Base-by-base conservation (phyloP, 2,797 vertebrate genomes). In the Danio aesculapii region DNA sequence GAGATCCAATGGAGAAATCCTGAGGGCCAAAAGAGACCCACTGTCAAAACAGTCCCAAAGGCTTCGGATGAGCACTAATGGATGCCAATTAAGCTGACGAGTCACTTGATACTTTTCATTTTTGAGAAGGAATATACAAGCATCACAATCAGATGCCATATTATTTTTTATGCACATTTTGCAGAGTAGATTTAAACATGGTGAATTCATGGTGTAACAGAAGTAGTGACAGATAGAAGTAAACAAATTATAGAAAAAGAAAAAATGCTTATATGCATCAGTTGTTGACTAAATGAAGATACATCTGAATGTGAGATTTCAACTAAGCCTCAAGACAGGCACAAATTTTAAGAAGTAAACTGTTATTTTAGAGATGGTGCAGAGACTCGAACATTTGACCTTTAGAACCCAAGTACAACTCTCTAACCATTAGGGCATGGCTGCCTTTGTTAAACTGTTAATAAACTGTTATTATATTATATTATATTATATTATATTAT, bases 71-170 rank as follows among this genome's bases (percentile, higher is more conserved):
- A 53, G 47, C 67, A 21, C 46, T 71, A 79, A 71, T 53, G 55
- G 57, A 71, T 63, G 46, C 67, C 21, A 71, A 71, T 79, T 16
- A 63, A 62, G 67, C 13, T 71, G 39, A 79, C 16, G 66, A 21
- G 59, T 62, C 41, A 67, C 52, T 4, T 12, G 30, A 79, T 62
- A 62, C 49, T 63, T 71, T 71, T 63, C 3, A 61, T 71, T 71
- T 71, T 55, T 44, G 39, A 39, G 17, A 55, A 62, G 2, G 58
- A 41, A 50, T 52, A 69, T 61, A 8, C 46, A 70, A 58, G 17
- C 41, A 11, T 39, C 58, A 62, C 13, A 63, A 79, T 79, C 39
- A 71, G 6, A 72, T 13, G 5, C 17, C 58, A 9, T 30, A 30
- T 30, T n/a, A n/a, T n/a, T n/a, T 30, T 30, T 63, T 63, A 46